Percentiles rank a stretch among this genome's conserved stretches.
Conservation (phyloP, 2,888 invertebrate genomes). For the Dusona sp. region DNA sequence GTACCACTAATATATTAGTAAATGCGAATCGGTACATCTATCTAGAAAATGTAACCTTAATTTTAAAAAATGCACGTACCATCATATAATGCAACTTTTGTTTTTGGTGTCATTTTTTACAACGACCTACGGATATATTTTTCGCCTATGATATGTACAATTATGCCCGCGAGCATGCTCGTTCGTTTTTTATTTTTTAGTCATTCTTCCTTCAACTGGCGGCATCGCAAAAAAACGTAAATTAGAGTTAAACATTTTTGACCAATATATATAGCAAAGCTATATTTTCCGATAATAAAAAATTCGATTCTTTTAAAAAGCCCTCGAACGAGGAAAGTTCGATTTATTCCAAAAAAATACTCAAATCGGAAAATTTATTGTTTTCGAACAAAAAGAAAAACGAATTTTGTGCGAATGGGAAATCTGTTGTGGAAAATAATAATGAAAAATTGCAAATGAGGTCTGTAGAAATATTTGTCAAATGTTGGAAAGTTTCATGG, state of each 20-base stretch:
- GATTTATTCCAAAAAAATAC: too few species aligned
- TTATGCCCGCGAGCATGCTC: constrained; percentile 21
- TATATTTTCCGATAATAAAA: too few species aligned
- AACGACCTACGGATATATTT: constrained; percentile 26
- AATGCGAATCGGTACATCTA: constrained; percentile 24
- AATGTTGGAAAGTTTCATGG: background rate
- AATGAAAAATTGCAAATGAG: background rate
- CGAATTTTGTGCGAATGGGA: background rate
- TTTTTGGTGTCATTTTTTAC: constrained; percentile 30
- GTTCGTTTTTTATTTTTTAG: background rate
- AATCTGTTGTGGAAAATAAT: background rate
- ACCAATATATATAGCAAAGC: too few species aligned
- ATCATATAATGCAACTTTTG: background rate
- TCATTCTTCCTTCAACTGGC: background rate
- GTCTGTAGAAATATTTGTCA: background rate
- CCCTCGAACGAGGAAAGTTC: too few species aligned
- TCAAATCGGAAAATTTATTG: too few species aligned
- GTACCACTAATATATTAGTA: constrained; percentile 16
- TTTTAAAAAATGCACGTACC: constrained; percentile 27
- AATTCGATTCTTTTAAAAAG: too few species aligned
- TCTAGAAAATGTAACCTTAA: background rate
- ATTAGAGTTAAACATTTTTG: background rate
- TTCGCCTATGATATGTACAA: constrained; percentile 27
- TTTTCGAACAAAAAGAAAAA: background rate
- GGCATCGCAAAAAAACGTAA: background rate